These are phyloP conservation scores for Amphimallon solstitiale DNA, from an alignment of 2,888 invertebrate genomes.

Conservation along the genomic window DNA sequence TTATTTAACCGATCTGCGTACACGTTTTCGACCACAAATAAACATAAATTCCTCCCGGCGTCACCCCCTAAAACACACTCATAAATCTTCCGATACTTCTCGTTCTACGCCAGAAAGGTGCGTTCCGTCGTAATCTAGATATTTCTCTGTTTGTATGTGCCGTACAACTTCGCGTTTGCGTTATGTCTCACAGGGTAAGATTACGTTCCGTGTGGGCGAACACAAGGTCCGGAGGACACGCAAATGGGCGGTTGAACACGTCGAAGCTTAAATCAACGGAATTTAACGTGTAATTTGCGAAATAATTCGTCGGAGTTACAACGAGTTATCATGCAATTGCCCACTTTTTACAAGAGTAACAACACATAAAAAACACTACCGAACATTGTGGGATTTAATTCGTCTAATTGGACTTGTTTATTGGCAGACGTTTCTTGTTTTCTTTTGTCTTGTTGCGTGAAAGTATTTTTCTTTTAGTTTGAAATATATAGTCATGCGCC, in stretches of 20 bases:
- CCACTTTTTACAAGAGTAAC: conserved; percentile 5
- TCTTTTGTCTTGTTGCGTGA: no score
- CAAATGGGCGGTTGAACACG: conserved; percentile 17
- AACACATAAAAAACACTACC: neutral
- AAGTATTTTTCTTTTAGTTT: no score
- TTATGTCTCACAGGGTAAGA: conserved; percentile 13
- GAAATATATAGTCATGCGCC: no score
- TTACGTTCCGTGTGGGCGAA: conserved; percentile 17
- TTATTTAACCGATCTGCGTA: conserved; percentile 25
- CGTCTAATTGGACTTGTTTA: conserved; percentile 4
- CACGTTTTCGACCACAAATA: conserved; percentile 14
- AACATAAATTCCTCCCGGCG: conserved; percentile 10
- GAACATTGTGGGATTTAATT: neutral
- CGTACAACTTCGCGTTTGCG: neutral
- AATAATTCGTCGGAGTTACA: conserved; percentile 21
- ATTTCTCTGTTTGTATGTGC: conserved; percentile 8
- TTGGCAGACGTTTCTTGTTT: no score
- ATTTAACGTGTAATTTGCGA: conserved; percentile 22
- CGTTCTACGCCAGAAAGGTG: conserved; percentile 10
- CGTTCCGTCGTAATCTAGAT: conserved; percentile 18
- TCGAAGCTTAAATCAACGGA: conserved; percentile 27
- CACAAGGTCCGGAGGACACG: conserved; percentile 16
- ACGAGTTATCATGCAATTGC: conserved; percentile 19
- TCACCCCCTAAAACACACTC: conserved; percentile 2
- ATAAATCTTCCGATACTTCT: conserved; percentile 28